Evolutionary conservation across 2,888 invertebrate species (phyloP), one percentile per base, ranked within the genome.

Genomic region (Cremastobaeus sp.): DNA sequence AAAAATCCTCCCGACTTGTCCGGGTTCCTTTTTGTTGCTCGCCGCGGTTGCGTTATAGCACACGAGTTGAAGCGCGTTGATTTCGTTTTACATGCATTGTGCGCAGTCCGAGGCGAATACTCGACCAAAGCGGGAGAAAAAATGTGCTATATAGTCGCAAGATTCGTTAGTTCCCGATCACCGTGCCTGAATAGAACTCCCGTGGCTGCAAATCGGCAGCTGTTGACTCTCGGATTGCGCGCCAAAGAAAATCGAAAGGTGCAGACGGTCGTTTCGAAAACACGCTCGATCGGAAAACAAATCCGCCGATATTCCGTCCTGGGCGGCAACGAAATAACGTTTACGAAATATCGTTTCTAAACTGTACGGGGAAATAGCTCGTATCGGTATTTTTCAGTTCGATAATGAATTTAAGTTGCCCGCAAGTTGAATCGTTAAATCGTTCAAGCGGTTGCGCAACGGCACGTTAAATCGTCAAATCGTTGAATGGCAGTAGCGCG

Each of bases 161-260:
- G 65, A 62, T 54, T 39, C 41, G 57, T 57, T 57, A 43, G 55
- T 64, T 62, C 57, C 55, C 32, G 62, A 72, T 73, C 55, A 62
- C 57, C 62, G 73, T 60, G 57, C 37, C 8, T 35, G 59, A 65
- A 47, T 54, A 15, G 62, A 50, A 35, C 32, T 32, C 12, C 2
- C 3, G 18, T 11, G 45, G 15, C 54, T 32, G 60, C 55, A 52
- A 54, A 72, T 54, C 60, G 54, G 66, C 73, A 74, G 73, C 73
- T 74, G 73, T 41, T 48, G 68, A 57, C 45, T 62, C 57, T 68
- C 57, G 41, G 20, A 57, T 41, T 21, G 54, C 47, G 55, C 68
- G 62, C 48, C 62, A 69, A 74, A 64, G 64, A 64, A 64, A 59
- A 25, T 25, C 3, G 25, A n/a, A n/a, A n/a, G n/a, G n/a, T n/a